Percentiles rank a stretch among this genome's conserved stretches.
These are phyloP conservation scores for Parasteatoda lunata DNA, from an alignment of 2,888 invertebrate species.

Conservation along the genomic window DNA sequence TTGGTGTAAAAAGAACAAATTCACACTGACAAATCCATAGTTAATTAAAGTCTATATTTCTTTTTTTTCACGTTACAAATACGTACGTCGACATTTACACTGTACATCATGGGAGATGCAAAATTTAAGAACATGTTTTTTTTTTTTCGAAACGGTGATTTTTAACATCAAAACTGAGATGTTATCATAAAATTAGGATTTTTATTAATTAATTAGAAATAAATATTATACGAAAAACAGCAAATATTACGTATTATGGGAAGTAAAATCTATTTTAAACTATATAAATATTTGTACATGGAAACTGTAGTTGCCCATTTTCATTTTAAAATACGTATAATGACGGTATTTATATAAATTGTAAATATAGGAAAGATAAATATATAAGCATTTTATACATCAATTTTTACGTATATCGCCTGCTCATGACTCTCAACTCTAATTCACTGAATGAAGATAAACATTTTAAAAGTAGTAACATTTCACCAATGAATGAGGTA, in stretches of 20 bases:
- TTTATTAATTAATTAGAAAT: no score
- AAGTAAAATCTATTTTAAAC: neutral
- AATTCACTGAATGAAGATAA: no score
- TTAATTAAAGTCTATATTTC: conserved; percentile 69
- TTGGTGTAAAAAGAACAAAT: conserved; percentile 28
- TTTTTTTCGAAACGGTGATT: conserved; percentile 42
- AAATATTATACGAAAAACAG: conserved; percentile 28
- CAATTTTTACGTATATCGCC: no score
- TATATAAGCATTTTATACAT: neutral
- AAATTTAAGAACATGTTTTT: conserved; percentile 54
- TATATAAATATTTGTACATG: conserved; percentile 6
- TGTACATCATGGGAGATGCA: conserved; percentile 69
- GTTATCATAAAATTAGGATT: conserved; percentile 43
- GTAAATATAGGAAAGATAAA: neutral
- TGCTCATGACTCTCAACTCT: no score
- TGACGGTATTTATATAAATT: conserved; percentile 45
- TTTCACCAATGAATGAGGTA: no score
- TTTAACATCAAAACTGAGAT: conserved; percentile 55
- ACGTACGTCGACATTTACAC: conserved; percentile 68
- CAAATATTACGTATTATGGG: conserved; percentile 33
- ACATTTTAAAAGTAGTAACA: no score
- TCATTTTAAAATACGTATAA: conserved; percentile 51
- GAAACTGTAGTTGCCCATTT: conserved; percentile 7
- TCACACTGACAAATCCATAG: conserved; percentile 56
- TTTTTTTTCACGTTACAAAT: conserved; percentile 66